Base-by-base conservation (phyloP, 1,140 invertebrate genomes). In the Pemphigus obesinymphae region DNA sequence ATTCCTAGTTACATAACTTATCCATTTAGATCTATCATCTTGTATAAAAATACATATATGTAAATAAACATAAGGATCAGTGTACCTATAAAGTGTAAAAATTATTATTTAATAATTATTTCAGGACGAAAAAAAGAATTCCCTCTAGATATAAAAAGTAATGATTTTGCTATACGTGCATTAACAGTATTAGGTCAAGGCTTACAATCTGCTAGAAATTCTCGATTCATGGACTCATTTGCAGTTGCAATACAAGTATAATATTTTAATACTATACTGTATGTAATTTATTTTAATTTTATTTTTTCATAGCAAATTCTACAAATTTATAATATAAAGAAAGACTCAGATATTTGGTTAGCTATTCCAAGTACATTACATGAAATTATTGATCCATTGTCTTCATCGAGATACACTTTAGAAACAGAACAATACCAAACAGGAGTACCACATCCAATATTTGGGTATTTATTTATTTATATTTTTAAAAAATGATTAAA, bases 181-280 rank as follows among this genome's bases (percentile, higher is more conserved):
- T 86, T 95, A 37, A 88, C 88, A 4, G 90, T 93, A 85, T 87
- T 94, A n/a, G 89, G 90, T 17, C 88, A 89, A 83, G 92, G 92
- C 8, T 92, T 93, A 83, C 92, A 94, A 86, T 91, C 90, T 83
- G 92, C 93, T 84, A 92, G 92, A 85, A 90, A 92, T 86, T 91
- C 92, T 31, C 86, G 91, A 87, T 91, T 90, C 83, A 91, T 92
- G 88, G 91, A 92, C 85, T 89, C 90, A 83, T 92, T 92, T 85
- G 91, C 92, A 11, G 85, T 93, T 78, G 93, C 93, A 17, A 94
- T 95, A 83, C 89, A 94, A 87, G 92, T 93, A 86, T 92, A 93
- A 83, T n/a, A n/a, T n/a, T 85, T 55, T 76, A 37, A 37, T 76
- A 37, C n/a, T 34, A n/a, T n/a, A n/a, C n/a, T 45, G 7, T 7